Evolutionary conservation across 2,888 invertebrate species (phyloP), one percentile per base, ranked within the genome.

Genomic region (Automeris io): DNA sequence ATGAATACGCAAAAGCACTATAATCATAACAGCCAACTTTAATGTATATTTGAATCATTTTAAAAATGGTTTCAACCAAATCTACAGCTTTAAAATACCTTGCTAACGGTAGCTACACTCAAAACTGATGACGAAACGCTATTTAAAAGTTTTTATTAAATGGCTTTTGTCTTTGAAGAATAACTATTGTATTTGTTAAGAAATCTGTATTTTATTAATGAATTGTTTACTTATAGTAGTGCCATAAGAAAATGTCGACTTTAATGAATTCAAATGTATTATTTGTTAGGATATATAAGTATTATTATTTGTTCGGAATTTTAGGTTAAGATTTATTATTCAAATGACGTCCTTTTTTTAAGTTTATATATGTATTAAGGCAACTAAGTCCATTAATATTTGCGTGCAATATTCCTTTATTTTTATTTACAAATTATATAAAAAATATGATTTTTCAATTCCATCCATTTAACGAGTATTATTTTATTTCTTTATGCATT

Each of bases 181-280:
- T 52, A 46, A 51, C 37, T 45, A 47, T 54, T 47, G 54, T 47
- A 50, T 43, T 49, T 45, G 52, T 52, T 44, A 55, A 49, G 40
- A 47, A 51, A 53, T 54, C 54, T 35, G 42, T 42, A 46, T 50
- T 53, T 54, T 59, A 54, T 52, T 49, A 49, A 51, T 57, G 57
- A 57, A 57, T 59, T 66, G 58, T 63, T 47, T 54, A 54, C 51
- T 52, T 35, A 34, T 32, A 22, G 31, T 75, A 78, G 79, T 81
- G 80, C 80, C 80, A 81, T 81, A 78, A 67, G 65, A 57, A 47
- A 45, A 48, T 55, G 60, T 52, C 66, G 33, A 55, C 57, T 52
- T 52, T 47, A 52, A 51, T 47, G 50, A 50, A 49, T 46, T 51
- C 39, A n/a, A n/a, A n/a, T 51, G 43, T 12, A 49, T 37, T 46